phyloP scores from a whole-genome alignment of 2,888 invertebrate species.

The Phengaris arion region DNA sequence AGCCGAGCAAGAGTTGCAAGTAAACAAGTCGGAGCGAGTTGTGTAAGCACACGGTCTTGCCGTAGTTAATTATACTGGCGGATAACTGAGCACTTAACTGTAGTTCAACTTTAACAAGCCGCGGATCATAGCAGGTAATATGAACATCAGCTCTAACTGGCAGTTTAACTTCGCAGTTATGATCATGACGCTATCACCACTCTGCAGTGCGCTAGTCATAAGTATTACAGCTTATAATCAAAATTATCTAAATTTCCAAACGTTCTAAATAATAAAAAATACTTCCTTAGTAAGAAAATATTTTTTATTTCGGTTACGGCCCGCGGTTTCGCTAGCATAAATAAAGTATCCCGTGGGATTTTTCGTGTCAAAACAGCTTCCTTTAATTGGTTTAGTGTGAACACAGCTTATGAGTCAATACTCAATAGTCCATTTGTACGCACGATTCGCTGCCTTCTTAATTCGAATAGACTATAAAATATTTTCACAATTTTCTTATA shows the following conservation, averaged over 20 bases:
- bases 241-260: not conserved
- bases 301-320: too few relatives aligned
- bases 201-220: not conserved
- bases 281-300: too few relatives aligned
- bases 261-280: not conserved
- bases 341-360: too few relatives aligned
- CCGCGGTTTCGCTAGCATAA: too few relatives aligned
- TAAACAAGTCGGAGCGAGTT: constrained; percentile 12
- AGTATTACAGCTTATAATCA: not conserved
- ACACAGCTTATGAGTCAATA: too few relatives aligned
- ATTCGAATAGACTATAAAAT: too few relatives aligned
- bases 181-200: not conserved
- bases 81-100: not conserved
- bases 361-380: too few relatives aligned
- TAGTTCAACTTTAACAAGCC: not conserved
- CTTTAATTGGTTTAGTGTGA: too few relatives aligned
- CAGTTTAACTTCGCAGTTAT: not conserved
- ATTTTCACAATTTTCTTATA: too few relatives aligned
- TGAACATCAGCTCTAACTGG: not conserved
- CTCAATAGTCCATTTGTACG: too few relatives aligned
- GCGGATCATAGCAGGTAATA: constrained; percentile 4
- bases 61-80: not conserved
- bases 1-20: not conserved
- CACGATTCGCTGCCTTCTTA: too few relatives aligned
- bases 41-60: not conserved